A percentile compares a stretch with the other conserved stretches of the same genome.
These are phyloP conservation scores for Gambusia holbrooki DNA, from an alignment of 2,113 vertebrate species.

Conservation along the genomic window DNA sequence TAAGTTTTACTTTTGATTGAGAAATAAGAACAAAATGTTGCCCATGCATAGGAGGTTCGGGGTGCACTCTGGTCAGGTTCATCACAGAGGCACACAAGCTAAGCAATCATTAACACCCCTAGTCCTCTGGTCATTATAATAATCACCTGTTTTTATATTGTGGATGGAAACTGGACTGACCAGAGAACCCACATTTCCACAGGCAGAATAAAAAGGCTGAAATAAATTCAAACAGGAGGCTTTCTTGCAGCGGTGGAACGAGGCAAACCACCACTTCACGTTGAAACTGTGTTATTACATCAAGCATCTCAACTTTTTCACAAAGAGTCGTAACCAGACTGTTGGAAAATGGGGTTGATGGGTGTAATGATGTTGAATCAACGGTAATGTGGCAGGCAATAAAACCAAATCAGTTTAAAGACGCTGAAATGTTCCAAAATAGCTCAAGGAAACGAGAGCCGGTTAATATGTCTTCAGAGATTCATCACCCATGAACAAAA, in stretches of 20 bases:
- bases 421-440: not conserved
- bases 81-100: not conserved
- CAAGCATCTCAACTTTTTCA: not conserved
- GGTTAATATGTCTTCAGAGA: not conserved
- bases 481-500: slow-evolving; percentile 4
- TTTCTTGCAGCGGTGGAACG: not conserved
- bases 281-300: not conserved
- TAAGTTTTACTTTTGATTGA: not conserved
- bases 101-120: not conserved
- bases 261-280: not conserved
- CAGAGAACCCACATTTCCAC: not conserved
- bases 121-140: not conserved
- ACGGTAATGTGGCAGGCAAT: slow-evolving; percentile 1
- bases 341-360: not conserved
- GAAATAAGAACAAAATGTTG: not conserved
- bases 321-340: not conserved
- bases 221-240: not conserved
- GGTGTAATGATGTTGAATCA: not conserved
- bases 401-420: slow-evolving; percentile 25
- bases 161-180: not conserved
- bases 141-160: not conserved
- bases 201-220: not conserved
- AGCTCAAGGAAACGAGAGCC: slow-evolving; percentile 5
- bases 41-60: not conserved
- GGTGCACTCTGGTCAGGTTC: not conserved